Percentiles rank a stretch among this genome's conserved stretches.
phyloP scores from a whole-genome alignment of 2,888 invertebrate genomes.

The Napeogenes sylphis region DNA sequence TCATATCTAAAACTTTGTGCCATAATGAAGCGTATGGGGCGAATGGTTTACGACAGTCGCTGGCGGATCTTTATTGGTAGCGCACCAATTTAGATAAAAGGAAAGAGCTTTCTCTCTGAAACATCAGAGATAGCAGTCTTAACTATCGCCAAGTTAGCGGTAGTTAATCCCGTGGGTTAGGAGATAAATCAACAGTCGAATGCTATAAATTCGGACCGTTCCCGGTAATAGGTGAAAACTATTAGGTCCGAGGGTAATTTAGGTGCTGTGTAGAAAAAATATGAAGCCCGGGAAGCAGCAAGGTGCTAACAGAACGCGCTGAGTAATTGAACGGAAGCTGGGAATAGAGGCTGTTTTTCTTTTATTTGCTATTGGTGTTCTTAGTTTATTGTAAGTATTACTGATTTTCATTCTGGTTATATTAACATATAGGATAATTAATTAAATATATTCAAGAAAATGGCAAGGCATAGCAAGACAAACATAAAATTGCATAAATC shows the following conservation, averaged over 20 bases:
- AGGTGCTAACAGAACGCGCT: slow-evolving; percentile 30
- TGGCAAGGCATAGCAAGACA: no score
- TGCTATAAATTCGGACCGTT: slow-evolving; percentile 69
- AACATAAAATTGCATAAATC: no score
- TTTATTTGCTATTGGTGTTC: slow-evolving; percentile 3
- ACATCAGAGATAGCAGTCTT: slow-evolving; percentile 76
- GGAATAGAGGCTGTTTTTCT: slow-evolving; percentile 18
- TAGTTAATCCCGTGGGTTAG: slow-evolving; percentile 72
- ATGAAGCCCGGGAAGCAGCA: slow-evolving; percentile 42
- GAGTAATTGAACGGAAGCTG: slow-evolving; percentile 30
- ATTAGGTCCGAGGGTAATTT: slow-evolving; percentile 69
- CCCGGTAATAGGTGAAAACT: slow-evolving; percentile 77
- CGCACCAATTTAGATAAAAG: slow-evolving; percentile 78
- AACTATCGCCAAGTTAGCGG: slow-evolving; percentile 78
- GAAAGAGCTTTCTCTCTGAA: slow-evolving; percentile 75
- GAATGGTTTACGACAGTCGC: slow-evolving; percentile 76
- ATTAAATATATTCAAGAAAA: no score
- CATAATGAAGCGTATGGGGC: slow-evolving; percentile 78
- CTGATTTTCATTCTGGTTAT: no score
- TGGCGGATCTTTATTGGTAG: slow-evolving; percentile 77
- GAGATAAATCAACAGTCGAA: slow-evolving; percentile 75
- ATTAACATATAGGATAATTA: no score
- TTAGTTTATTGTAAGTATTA: not conserved
- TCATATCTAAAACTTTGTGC: slow-evolving; percentile 77
- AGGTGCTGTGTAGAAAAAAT: slow-evolving; percentile 59